phyloP scores from a whole-genome alignment of 2,113 vertebrate genomes.

The Psephotus haematonotus region DNA sequence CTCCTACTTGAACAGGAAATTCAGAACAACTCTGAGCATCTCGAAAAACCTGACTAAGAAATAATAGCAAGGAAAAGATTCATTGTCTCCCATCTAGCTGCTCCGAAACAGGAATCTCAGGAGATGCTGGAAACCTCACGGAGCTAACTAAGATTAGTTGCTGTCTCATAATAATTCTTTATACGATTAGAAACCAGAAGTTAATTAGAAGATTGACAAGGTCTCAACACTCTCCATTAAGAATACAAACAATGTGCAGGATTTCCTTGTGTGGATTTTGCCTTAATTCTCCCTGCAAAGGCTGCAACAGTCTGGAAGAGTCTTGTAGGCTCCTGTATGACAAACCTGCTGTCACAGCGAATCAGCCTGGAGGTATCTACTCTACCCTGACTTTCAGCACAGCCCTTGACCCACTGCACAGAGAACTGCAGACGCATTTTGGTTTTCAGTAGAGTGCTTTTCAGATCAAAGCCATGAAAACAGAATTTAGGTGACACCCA shows the following conservation, averaged over 20 bases:
- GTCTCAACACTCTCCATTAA: neutral
- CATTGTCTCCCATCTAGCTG: neutral
- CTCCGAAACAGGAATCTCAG: neutral
- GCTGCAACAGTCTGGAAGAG: neutral
- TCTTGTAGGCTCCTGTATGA: neutral
- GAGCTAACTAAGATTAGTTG: neutral
- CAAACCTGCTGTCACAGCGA: neutral
- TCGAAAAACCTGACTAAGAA: neutral
- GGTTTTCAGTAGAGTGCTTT: neutral
- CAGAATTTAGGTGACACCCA: neutral
- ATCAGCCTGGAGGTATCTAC: neutral
- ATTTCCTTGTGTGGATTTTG: neutral
- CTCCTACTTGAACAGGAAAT: neutral
- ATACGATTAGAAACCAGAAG: neutral
- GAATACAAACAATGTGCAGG: neutral
- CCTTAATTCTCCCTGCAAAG: neutral
- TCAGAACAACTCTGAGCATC: neutral
- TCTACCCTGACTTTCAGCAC: neutral
- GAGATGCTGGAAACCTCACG: rapidly evolving
- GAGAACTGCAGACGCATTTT: neutral
- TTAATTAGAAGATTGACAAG: neutral
- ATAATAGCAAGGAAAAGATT: neutral
- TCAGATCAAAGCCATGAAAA: neutral
- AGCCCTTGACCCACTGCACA: neutral
- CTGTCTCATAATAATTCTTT: neutral